Conservation (phyloP, 2,888 invertebrate species). For the Magallana nippona region DNA sequence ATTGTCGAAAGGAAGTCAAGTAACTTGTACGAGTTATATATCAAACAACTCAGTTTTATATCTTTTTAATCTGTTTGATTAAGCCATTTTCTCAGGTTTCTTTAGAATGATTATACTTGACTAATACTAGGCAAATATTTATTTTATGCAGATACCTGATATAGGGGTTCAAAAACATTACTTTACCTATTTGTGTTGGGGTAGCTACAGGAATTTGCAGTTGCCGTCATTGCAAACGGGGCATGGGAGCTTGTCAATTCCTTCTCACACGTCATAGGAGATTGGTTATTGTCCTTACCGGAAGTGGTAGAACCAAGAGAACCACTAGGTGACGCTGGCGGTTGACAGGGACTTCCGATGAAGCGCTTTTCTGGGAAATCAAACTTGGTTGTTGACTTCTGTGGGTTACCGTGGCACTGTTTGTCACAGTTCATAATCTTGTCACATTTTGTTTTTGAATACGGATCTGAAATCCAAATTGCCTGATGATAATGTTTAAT, state of each 20-base stretch:
- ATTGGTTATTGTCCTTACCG: conserved; percentile 60
- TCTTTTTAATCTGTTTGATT: neutral
- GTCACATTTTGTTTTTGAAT: conserved; percentile 62
- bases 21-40: neutral
- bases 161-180: neutral
- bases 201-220: conserved; percentile 41
- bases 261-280: conserved; percentile 56
- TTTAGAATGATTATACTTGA: conserved; percentile 11
- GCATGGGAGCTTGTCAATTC: conserved; percentile 36
- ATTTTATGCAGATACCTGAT: neutral
- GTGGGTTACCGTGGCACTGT: neutral
- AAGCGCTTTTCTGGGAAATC: conserved; percentile 15
- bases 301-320: conserved; percentile 61
- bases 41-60: neutral
- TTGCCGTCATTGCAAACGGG: conserved; percentile 14
- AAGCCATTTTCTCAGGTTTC: neutral
- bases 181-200: conserved; percentile 35
- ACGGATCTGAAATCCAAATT: conserved; percentile 34
- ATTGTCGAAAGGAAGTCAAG: too few species aligned
- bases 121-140: conserved; percentile 1
- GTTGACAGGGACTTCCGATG: conserved; percentile 52
- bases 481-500: too few species aligned
- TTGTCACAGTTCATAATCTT: conserved; percentile 53
- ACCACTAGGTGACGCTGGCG: conserved; percentile 64
- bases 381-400: conserved; percentile 14